Evolutionary conservation across 2,797 vertebrate species (phyloP), one percentile per base, ranked within the genome.

Genomic region (Gallirallus australis): DNA sequence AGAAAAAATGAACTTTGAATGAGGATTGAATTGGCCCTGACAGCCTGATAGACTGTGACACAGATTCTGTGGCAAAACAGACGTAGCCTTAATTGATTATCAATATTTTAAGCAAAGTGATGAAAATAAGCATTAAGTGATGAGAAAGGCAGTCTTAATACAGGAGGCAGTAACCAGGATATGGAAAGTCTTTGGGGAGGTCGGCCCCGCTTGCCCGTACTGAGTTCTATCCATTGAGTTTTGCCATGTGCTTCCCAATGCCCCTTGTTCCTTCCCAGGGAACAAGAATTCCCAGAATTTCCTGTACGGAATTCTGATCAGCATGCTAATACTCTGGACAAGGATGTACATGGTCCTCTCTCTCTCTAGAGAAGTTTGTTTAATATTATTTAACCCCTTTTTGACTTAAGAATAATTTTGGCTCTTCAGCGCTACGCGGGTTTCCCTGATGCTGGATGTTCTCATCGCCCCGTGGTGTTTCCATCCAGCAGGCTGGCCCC

Each of bases 61-160:
- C 98, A 98, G 98, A 98, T 99, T 99, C 99, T 98, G 98, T 99
- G 98, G 99, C 98, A 99, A 99, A 99, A 99, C 99, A 99, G 99
- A 99, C 99, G 98, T 99, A 98, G 98, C 97, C 97, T 98, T 99
- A 99, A 99, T 99, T 99, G 99, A 99, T 99, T 99, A 99, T 99
- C 99, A 99, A 99, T 99, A 99, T 99, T 99, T 99, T 99, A 99
- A 99, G 99, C 99, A 99, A 99, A 99, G 99, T 98, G 99, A 99
- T 99, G 99, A 99, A 99, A 99, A 99, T 99, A 98, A 99, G 99
- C 98, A 99, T 99, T 99, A 99, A 99, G 99, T 98, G 99, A 99
- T 98, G 98, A 98, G 98, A 98, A 98, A 98, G 98, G 98, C 98
- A 97, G 98, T 98, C 98, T 98, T 98, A 98, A 98, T 98, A 98